phyloP scores from a whole-genome alignment of 2,888 invertebrate genomes.

The Thymelicus acteon region DNA sequence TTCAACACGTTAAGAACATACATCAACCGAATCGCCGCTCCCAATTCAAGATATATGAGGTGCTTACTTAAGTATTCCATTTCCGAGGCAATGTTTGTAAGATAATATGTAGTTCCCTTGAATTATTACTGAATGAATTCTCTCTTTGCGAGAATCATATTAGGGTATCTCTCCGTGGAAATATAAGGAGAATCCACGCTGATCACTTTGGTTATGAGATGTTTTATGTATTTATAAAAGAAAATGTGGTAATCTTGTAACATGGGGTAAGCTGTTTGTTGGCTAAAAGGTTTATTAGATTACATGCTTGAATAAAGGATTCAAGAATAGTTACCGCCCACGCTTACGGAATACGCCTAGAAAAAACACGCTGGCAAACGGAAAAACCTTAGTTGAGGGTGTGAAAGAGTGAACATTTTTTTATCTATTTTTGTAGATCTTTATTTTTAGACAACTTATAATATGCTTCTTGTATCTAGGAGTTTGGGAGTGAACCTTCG shows the following conservation, averaged over 20 bases:
- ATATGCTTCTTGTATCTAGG: no score
- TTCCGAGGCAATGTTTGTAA: constrained; percentile 56
- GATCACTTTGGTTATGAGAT: constrained; percentile 12
- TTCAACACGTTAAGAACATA: constrained; percentile 17
- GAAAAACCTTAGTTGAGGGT: no score
- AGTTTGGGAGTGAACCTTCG: no score
- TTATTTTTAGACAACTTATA: no score
- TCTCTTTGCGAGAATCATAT: constrained; percentile 29
- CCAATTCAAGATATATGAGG: constrained; percentile 73
- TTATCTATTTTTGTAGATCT: no score
- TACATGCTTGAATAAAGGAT: no score
- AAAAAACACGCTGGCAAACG: no score
- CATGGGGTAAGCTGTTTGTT: neutral
- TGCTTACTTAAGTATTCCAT: constrained; percentile 74
- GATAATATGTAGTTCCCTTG: constrained; percentile 63
- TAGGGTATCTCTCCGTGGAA: constrained; percentile 31
- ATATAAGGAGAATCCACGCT: constrained; percentile 18
- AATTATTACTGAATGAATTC: constrained; percentile 61
- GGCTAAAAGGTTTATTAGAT: no score
- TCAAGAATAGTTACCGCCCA: no score
- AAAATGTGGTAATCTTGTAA: neutral
- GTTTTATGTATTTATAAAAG: constrained; percentile 10
- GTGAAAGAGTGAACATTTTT: no score
- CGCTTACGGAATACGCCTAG: no score
- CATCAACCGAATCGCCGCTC: constrained; percentile 33